Conservation (phyloP, 2,888 invertebrate genomes). For the Campoplex capitator region DNA sequence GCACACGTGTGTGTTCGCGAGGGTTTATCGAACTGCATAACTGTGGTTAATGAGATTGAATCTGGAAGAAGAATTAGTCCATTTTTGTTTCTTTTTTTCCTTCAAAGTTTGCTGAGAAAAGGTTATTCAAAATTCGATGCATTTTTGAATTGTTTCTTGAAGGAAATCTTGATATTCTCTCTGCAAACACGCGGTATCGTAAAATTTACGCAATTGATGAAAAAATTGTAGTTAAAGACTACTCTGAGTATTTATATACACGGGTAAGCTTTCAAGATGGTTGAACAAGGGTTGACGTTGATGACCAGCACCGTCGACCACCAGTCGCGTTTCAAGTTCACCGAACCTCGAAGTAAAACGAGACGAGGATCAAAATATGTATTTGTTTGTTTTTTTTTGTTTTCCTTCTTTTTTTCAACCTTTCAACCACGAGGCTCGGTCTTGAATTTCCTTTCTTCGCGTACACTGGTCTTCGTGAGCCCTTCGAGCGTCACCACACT, state of each 20-base stretch:
- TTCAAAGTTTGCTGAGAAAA: background rate
- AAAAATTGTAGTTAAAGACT: constrained; percentile 11
- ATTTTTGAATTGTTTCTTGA: background rate
- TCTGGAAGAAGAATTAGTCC: background rate
- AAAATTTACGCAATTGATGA: background rate
- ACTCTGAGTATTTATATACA: constrained; percentile 7
- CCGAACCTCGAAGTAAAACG: constrained; percentile 35
- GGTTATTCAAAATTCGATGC: background rate
- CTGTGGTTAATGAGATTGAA: constrained; percentile 32
- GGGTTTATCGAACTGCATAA: constrained; percentile 43
- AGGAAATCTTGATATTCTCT: background rate
- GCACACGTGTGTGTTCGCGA: constrained; percentile 31
- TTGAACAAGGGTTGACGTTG: constrained; percentile 22
- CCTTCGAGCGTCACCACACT: constrained; percentile 66
- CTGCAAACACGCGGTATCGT: background rate
- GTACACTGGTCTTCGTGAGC: constrained; percentile 14
- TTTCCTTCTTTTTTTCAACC: constrained; percentile 1
- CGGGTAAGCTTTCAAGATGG: background rate
- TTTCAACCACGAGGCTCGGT: constrained; percentile 18
- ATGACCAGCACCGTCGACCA: constrained; percentile 17
- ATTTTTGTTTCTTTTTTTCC: background rate
- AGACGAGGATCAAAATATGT: constrained; percentile 53
- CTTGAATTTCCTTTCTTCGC: constrained; percentile 40
- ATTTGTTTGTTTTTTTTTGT: background rate
- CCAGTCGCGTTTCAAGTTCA: constrained; percentile 20